Evolutionary conservation across 2,888 invertebrate species (phyloP).

Genomic region (Xestia c-nigrum): DNA sequence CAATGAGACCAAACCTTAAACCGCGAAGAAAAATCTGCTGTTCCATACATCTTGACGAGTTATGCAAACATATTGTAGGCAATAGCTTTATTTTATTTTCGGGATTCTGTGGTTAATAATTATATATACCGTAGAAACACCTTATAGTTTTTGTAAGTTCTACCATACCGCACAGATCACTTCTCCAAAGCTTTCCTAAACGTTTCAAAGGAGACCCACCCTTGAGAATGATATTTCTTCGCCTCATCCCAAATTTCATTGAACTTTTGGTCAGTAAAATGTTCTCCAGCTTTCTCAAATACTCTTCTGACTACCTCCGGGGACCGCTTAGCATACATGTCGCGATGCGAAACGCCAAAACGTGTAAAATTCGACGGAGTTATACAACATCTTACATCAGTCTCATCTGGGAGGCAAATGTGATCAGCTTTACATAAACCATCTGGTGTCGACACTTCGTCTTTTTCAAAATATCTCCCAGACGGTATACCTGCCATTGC

Average conservation of each 20-base stretch:
- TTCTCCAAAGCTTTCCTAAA: conserved; percentile 67
- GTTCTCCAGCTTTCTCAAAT: conserved; percentile 82
- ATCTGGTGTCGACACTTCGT: conserved; percentile 68
- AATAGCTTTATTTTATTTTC: no score
- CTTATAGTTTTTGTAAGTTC: not conserved
- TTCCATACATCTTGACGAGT: no score
- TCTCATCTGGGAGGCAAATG: conserved; percentile 70
- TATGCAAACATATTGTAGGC: no score
- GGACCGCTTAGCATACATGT: conserved; percentile 71
- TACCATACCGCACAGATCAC: not conserved
- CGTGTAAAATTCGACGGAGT: conserved; percentile 69
- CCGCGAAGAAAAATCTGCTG: no score
- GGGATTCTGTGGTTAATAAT: no score
- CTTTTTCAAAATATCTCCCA: conserved; percentile 73
- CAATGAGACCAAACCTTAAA: no score
- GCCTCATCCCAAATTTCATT: conserved; percentile 83
- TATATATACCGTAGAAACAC: no score
- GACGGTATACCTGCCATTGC: conserved; percentile 73
- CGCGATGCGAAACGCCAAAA: conserved; percentile 71
- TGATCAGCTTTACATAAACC: conserved; percentile 69
- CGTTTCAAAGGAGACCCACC: conserved; percentile 86
- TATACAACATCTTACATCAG: conserved; percentile 69
- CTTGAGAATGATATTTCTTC: conserved; percentile 79
- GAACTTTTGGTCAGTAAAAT: conserved; percentile 82
- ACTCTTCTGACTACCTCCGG: conserved; percentile 74